These are phyloP conservation scores for Nemoura dubitans DNA, from an alignment of 2,888 invertebrate genomes.

Conservation along the genomic window DNA sequence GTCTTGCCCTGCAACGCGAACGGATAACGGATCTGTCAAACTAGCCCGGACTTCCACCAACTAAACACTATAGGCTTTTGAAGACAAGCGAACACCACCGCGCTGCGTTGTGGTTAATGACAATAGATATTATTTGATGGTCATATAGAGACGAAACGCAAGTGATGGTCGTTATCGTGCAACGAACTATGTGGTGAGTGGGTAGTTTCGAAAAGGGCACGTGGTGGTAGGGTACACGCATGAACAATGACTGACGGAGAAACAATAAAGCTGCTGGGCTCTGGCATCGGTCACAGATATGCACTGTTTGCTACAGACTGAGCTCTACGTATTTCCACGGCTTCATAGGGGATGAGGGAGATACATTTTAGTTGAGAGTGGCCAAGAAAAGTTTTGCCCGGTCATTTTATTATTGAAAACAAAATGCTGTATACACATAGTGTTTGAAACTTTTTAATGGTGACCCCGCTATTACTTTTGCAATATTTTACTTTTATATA, in stretches of 20 bases:
- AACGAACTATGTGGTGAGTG: neutral
- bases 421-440: neutral
- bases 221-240: neutral
- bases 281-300: neutral
- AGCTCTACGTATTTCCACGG: neutral
- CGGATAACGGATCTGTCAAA: neutral
- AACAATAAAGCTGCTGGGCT: constrained; percentile 36
- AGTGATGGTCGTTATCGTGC: neutral
- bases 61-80: neutral
- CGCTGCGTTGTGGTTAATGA: neutral
- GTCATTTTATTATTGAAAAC: constrained; percentile 12
- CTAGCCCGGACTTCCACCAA: neutral
- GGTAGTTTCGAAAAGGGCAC: neutral
- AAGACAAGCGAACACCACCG: neutral
- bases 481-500: neutral
- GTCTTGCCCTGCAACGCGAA: constrained; percentile 70
- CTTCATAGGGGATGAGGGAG: neutral
- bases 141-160: neutral
- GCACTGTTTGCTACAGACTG: neutral
- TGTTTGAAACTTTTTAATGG: neutral
- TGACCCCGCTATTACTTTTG: neutral
- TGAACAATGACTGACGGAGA: constrained; percentile 8
- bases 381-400: constrained; percentile 27
- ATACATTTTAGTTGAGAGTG: neutral
- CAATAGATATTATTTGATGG: constrained; percentile 27